Base-by-base conservation (phyloP, 2,888 invertebrate genomes). In the Orgyia antiqua region DNA sequence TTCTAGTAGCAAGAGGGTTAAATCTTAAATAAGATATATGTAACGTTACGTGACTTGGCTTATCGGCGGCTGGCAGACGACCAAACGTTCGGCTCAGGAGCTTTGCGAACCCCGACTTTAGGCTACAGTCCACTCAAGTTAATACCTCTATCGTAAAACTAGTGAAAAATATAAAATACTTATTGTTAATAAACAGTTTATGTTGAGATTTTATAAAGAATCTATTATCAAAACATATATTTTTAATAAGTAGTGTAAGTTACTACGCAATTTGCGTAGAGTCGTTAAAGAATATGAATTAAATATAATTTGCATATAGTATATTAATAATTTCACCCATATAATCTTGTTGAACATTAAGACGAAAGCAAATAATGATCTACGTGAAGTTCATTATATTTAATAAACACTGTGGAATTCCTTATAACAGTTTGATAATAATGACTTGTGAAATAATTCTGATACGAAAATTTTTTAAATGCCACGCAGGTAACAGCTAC, bases 61-160 rank as follows among this genome's bases (percentile, higher is more conserved):
- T 56, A 70, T 70, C 70, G 54, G 46, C 35, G 45, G 38, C 54
- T 70, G 70, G 68, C 68, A 70, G 65, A 43, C 60, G 43, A 58
- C 71, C 71, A 68, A 68, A 53, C 46, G 59, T 45, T 9, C 50
- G 47, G 58, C 50, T 50, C 48, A 42, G 49, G 52, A 39, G 53
- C 53, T 61, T 63, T 57, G 39, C 46, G 42, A 50, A 60, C 59
- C 27, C n/a, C 4, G 6, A 6, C 10, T 12, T 56, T 63, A 68
- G 64, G 52, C 62, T 61, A 51, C 52, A 63, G 58, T 55, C 55
- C 51, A 45, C 49, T 51, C 53, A 55, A 56, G 52, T 60, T 70
- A 68, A 69, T 59, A 51, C 64, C 51, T 46, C 42, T 37, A n/a
- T n/a, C 3, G 9, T 9, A 9, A 11, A 49, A 8, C 20, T 8